Evolutionary conservation across 2,797 vertebrate genomes (phyloP).

Genomic region (Acanthornis magna): DNA sequence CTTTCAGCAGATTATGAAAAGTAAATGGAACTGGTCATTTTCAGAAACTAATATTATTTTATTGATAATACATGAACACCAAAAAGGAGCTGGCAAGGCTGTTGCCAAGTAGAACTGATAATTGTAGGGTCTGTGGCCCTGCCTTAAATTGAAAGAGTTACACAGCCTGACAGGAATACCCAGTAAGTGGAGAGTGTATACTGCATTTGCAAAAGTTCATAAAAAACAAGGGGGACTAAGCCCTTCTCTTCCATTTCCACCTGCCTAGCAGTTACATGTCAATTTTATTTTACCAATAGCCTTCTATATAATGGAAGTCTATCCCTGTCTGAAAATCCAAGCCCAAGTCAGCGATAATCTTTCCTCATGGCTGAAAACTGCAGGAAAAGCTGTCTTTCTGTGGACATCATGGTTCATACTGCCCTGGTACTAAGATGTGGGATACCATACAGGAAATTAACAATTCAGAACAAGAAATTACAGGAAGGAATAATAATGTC

Average conservation of each 20-base stretch:
- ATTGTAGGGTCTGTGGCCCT: background rate
- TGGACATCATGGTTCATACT: background rate
- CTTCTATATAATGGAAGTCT: background rate
- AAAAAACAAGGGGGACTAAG: background rate
- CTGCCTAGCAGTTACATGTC: background rate
- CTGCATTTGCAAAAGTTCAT: background rate
- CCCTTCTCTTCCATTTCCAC: background rate
- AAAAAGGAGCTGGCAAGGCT: background rate
- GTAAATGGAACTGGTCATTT: constrained; percentile 69
- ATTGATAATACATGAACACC: background rate
- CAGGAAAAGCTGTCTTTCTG: background rate
- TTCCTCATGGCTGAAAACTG: background rate
- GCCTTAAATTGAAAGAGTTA: background rate
- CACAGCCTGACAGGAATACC: background rate
- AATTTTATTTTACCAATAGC: background rate
- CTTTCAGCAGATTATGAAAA: constrained; percentile 60
- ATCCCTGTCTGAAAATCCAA: background rate
- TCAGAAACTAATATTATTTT: constrained; percentile 34
- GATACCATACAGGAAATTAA: background rate
- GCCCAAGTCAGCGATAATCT: background rate
- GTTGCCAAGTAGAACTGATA: background rate
- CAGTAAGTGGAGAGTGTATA: rapidly evolving
- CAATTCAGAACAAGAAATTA: background rate
- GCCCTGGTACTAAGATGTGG: background rate
- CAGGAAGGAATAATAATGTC: background rate